A percentile compares a stretch with the other conserved stretches of the same genome.
Conservation (phyloP, 1,140 invertebrate species). For the Limonius californicus region DNA sequence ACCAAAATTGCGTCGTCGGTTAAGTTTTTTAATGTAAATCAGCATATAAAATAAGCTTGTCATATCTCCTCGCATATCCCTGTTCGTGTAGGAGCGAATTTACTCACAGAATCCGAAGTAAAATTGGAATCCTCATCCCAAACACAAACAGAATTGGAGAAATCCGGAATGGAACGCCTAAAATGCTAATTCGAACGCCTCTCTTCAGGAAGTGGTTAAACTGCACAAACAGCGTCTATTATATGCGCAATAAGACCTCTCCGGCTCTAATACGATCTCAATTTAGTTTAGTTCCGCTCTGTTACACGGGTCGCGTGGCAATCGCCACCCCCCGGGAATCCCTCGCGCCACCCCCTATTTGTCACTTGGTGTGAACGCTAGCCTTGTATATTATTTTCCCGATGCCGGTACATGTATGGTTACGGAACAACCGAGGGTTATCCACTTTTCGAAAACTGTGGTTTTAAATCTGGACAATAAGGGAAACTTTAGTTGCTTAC, state of each 20-base stretch:
- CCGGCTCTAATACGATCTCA: slow-evolving; percentile 49
- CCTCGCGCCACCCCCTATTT: slow-evolving; percentile 17
- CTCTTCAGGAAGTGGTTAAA: slow-evolving; percentile 48
- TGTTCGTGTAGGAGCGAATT: background rate
- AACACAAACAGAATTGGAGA: slow-evolving; percentile 39
- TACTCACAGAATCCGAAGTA: slow-evolving; percentile 17
- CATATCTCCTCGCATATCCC: background rate
- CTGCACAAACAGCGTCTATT: slow-evolving; percentile 50
- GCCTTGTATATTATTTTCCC: slow-evolving; percentile 3
- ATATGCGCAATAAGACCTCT: slow-evolving; percentile 50
- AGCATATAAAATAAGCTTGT: slow-evolving; percentile 6
- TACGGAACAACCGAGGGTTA: too few species aligned
- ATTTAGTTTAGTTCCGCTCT: slow-evolving; percentile 51
- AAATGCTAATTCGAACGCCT: slow-evolving; percentile 48
- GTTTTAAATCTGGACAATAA: too few species aligned
- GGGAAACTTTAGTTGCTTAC: too few species aligned
- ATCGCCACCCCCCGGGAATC: slow-evolving; percentile 30
- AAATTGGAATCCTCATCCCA: slow-evolving; percentile 31
- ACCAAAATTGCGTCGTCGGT: too few species aligned
- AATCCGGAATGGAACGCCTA: slow-evolving; percentile 41
- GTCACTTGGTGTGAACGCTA: slow-evolving; percentile 15
- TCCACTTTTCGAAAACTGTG: too few species aligned
- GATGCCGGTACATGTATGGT: too few species aligned
- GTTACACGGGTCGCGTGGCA: slow-evolving; percentile 49
- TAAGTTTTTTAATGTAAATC: background rate